Evolutionary conservation across 2,113 vertebrate species (phyloP).

Genomic region (Bubo bubo): DNA sequence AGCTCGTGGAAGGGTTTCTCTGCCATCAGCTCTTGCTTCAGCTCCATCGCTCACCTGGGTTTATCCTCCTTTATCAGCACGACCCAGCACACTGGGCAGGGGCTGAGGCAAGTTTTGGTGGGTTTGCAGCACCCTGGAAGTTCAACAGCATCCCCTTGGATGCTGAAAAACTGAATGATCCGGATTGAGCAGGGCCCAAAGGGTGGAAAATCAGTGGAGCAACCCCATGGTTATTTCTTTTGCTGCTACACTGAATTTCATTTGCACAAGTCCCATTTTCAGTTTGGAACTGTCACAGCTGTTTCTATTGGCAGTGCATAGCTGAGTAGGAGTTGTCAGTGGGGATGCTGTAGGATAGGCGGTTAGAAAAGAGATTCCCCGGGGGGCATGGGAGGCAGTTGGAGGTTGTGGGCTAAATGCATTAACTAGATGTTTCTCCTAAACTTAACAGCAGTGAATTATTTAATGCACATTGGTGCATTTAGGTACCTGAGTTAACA

Average conservation of each 20-base stretch:
- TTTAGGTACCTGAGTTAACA: not conserved
- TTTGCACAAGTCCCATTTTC: slow-evolving; percentile 65
- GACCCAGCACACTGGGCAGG: accelerated
- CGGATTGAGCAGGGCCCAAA: not conserved
- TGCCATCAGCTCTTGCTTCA: not conserved
- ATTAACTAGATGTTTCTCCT: slow-evolving; percentile 57
- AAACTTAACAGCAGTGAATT: slow-evolving; percentile 31
- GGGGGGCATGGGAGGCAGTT: slow-evolving; percentile 62
- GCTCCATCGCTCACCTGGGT: not conserved
- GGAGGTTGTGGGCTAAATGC: slow-evolving; percentile 54
- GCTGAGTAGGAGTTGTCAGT: slow-evolving; percentile 66
- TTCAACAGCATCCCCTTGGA: not conserved
- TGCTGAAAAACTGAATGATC: not conserved
- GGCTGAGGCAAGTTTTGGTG: not conserved
- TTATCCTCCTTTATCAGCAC: not conserved
- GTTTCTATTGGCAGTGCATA: slow-evolving; percentile 65
- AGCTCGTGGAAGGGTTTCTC: not conserved
- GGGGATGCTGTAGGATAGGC: slow-evolving; percentile 59
- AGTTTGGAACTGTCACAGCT: slow-evolving; percentile 64
- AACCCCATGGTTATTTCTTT: slow-evolving; percentile 13
- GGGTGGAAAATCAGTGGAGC: not conserved
- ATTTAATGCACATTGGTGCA: not conserved
- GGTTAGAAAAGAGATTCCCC: slow-evolving; percentile 53
- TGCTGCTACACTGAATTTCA: slow-evolving; percentile 61
- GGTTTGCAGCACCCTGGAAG: not conserved